Percentiles rank a stretch among this genome's conserved stretches.
These are phyloP conservation scores for Karalla daura DNA, from an alignment of 2,797 vertebrate genomes.

Conservation along the genomic window DNA sequence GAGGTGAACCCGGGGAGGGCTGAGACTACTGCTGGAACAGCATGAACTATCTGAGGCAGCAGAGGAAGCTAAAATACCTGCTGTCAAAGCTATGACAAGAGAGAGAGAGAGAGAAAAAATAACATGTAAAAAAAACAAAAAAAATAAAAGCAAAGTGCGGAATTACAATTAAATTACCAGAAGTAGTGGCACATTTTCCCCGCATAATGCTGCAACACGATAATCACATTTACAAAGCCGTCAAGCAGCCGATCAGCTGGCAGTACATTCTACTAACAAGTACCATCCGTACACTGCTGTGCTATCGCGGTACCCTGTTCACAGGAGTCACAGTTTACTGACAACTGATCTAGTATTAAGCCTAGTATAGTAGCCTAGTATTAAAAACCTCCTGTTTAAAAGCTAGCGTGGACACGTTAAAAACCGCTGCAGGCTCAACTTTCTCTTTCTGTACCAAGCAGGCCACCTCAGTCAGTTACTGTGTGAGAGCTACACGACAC, in stretches of 20 bases:
- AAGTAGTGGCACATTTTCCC: slow-evolving; percentile 63
- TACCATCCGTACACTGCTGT: slow-evolving; percentile 54
- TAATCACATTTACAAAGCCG: slow-evolving; percentile 60
- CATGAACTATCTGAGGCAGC: slow-evolving; percentile 18
- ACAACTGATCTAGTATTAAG: slow-evolving; percentile 50
- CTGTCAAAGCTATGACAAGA: slow-evolving; percentile 26
- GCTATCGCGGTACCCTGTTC: slow-evolving; percentile 29
- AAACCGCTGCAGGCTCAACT: slow-evolving; percentile 20
- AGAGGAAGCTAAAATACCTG: slow-evolving; percentile 43
- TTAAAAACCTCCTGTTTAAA: slow-evolving; percentile 34
- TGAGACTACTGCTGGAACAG: slow-evolving; percentile 37
- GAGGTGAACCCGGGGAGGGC: slow-evolving; percentile 38
- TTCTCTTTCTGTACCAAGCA: neutral
- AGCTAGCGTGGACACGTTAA: slow-evolving; percentile 17
- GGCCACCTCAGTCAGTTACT: slow-evolving; percentile 1
- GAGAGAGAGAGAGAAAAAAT: slow-evolving; percentile 18
- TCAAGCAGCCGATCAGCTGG: slow-evolving; percentile 41
- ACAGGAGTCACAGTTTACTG: slow-evolving; percentile 58
- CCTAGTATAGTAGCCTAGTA: slow-evolving; percentile 29
- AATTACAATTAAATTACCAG: slow-evolving; percentile 68
- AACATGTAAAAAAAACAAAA: slow-evolving; percentile 16
- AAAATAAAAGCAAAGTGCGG: slow-evolving; percentile 63
- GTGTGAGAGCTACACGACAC: neutral
- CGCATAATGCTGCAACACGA: slow-evolving; percentile 48
- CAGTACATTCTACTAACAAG: slow-evolving; percentile 49